Base-by-base conservation (phyloP, 2,888 invertebrate genomes). In the Chrysodeixis includens region DNA sequence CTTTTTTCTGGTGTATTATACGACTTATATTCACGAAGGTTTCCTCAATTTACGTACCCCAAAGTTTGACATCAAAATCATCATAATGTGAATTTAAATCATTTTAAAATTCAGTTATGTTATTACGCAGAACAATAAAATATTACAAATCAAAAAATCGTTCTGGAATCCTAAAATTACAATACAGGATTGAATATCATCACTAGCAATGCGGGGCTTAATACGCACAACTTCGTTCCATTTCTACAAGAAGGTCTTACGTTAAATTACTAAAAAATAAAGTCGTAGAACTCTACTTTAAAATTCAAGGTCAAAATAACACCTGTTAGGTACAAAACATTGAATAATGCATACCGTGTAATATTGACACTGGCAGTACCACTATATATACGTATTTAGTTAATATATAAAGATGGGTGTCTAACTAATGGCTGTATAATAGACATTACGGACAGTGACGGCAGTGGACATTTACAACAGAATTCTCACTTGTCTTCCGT, bases 271-370 rank as follows among this genome's bases (percentile, higher is more conserved):
- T n/a, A 40, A 40, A 40, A 40, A n/a, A 40, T 40, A 57, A 53
- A 66, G 74, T 78, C 68, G 58, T 62, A 54, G 57, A 72, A 66
- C 68, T 62, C 58, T 30, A 66, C 44, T 57, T 78, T 59, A 56
- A 62, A 58, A 73, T 59, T 67, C 78, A 78, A 74, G 78, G 73
- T 73, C 58, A 62, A 56, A 59, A 53, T 73, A 68, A 67, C 78
- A 73, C 58, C 78, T 73, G 74, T 73, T 58, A 72, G 40, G 40
- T 40, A n/a, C 58, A 53, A 30, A 73, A 55, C 12, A 61, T 56
- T 61, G 60, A 77, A 66, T 66, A 54, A 73, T 60, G 51, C 60
- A 61, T 66, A 66, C 55, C 73, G 26, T 55, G 35, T 26, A 30
- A 49, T 65, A 57, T 55, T 49, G 46, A 49, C 46, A 49, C 20